A percentile compares a stretch with the other conserved stretches of the same genome.
phyloP scores from a whole-genome alignment of 1,140 invertebrate genomes.

The Heliconius congener region DNA sequence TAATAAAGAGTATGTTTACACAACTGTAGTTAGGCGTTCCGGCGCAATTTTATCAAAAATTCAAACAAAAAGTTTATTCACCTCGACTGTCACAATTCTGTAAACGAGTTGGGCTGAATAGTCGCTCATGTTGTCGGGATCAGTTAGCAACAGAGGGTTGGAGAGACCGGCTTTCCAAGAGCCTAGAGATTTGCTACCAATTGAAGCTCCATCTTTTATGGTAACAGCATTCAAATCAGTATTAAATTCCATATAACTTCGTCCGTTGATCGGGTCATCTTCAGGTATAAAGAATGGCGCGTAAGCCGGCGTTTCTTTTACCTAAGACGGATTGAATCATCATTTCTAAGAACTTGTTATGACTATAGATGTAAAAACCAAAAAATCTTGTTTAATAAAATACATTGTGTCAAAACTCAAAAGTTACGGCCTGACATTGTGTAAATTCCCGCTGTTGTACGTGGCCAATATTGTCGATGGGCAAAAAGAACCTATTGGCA shows the following conservation, averaged over 20 bases:
- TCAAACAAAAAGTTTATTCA: constrained; percentile 64
- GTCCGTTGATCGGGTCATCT: constrained; percentile 84
- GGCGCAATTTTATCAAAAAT: constrained; percentile 51
- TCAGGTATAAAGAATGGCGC: constrained; percentile 83
- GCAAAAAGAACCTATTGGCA: neutral
- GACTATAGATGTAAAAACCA: neutral
- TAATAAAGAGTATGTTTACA: constrained; percentile 56
- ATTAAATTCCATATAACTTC: constrained; percentile 87
- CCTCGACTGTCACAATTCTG: constrained; percentile 89
- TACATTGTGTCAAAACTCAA: no score
- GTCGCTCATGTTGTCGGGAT: constrained; percentile 86
- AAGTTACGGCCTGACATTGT: neutral
- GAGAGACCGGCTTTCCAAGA: constrained; percentile 86
- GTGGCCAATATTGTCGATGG: neutral
- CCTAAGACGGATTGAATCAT: constrained; percentile 54
- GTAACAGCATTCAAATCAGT: constrained; percentile 86
- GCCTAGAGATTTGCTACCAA: constrained; percentile 84
- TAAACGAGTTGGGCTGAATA: constrained; percentile 91
- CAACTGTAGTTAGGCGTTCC: constrained; percentile 56
- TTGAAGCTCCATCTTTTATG: constrained; percentile 84
- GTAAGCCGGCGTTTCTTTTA: constrained; percentile 85
- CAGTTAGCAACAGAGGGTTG: constrained; percentile 83
- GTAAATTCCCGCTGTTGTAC: neutral
- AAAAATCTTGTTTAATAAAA: neutral
- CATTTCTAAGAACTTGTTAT: neutral